These are phyloP conservation scores for Equus quagga DNA, from an alignment of 2,113 vertebrate genomes.

Conservation along the genomic window DNA sequence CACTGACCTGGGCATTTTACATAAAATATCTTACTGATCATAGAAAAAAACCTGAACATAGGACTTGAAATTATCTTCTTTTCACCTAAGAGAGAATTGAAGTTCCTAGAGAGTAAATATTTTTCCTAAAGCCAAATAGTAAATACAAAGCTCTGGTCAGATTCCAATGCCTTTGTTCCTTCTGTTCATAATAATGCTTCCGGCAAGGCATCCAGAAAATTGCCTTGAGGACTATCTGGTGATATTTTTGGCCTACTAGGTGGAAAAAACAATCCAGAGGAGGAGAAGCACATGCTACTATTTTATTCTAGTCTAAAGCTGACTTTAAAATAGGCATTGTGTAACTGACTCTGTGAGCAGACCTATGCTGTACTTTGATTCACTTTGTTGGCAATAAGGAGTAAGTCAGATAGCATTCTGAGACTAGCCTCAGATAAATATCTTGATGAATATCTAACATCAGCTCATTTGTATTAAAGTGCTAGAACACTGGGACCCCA, in stretches of 20 bases:
- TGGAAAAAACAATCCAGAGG: constrained; percentile 9
- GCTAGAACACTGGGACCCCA: background rate
- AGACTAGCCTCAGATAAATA: constrained; percentile 15
- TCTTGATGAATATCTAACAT: background rate
- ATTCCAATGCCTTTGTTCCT: background rate
- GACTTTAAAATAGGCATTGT: background rate
- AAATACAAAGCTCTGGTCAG: background rate
- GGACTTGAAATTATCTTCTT: constrained; percentile 3
- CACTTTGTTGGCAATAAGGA: background rate
- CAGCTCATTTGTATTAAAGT: background rate
- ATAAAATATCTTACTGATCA: constrained; percentile 5
- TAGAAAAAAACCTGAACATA: background rate
- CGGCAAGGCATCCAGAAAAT: background rate
- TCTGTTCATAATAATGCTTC: background rate
- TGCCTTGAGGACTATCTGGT: background rate
- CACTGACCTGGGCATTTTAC: background rate
- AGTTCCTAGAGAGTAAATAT: background rate
- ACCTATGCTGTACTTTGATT: background rate
- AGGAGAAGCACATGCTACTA: background rate
- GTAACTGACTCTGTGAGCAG: background rate
- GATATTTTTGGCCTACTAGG: background rate
- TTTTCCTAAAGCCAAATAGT: background rate
- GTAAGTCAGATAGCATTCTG: background rate
- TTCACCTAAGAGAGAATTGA: background rate
- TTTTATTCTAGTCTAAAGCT: background rate